A percentile compares a stretch with the other conserved stretches of the same genome.
phyloP scores from a whole-genome alignment of 2,888 invertebrate genomes.

The Eumacrocentrus americanus region DNA sequence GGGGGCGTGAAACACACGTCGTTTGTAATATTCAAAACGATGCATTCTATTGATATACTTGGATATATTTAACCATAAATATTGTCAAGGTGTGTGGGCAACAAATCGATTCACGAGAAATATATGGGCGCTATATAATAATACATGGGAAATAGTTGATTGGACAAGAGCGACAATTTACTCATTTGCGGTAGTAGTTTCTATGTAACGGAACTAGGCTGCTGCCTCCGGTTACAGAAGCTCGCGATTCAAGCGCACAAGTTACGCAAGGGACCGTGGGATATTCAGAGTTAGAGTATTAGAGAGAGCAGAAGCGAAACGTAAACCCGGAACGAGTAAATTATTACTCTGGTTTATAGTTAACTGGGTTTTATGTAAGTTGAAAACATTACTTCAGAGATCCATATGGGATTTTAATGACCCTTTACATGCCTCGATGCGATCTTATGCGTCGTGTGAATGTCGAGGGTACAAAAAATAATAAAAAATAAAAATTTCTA shows the following conservation, averaged over 20 bases:
- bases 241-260: no score
- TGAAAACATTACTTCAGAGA: background rate
- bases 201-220: no score
- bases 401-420: conserved; percentile 1
- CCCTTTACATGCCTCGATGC: conserved; percentile 4
- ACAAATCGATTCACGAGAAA: no score
- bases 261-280: conserved; percentile 14
- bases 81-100: background rate
- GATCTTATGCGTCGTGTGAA: no score
- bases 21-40: conserved; percentile 10
- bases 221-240: no score
- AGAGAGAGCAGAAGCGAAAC: background rate
- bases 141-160: no score
- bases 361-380: background rate
- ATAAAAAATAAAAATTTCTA: no score
- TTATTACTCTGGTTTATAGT: conserved; percentile 4
- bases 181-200: no score
- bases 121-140: no score
- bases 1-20: conserved; percentile 8
- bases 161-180: no score
- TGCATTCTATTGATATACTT: background rate
- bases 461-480: no score
- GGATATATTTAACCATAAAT: background rate
- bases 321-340: conserved; percentile 9
- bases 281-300: background rate